A percentile compares a stretch with the other conserved stretches of the same genome.
Evolutionary conservation across 2,113 vertebrate genomes (phyloP).

Genomic region (Trachemys scripta): DNA sequence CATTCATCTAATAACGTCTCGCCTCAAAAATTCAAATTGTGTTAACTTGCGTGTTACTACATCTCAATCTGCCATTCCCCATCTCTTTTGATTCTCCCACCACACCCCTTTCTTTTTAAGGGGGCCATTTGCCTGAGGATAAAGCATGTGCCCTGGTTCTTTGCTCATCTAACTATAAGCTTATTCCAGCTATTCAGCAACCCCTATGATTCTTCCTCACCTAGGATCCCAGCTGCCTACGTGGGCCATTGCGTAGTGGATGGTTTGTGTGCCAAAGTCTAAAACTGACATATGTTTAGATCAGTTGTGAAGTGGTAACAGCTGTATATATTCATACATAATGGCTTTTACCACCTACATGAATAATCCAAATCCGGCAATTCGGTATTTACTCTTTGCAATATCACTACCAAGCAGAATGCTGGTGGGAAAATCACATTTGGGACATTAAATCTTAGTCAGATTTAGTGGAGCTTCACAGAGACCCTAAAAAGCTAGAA

Average conservation of each 20-base stretch:
- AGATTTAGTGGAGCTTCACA: not conserved
- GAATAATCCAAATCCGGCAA: slow-evolving; percentile 58
- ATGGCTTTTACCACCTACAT: slow-evolving; percentile 58
- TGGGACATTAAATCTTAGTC: slow-evolving; percentile 58
- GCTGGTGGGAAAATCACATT: slow-evolving; percentile 39
- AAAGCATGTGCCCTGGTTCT: not conserved
- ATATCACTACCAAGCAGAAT: slow-evolving; percentile 31
- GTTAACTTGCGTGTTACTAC: slow-evolving; percentile 9
- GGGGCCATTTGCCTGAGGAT: slow-evolving; percentile 1
- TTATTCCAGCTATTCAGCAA: slow-evolving; percentile 34
- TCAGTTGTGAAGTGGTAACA: slow-evolving; percentile 60
- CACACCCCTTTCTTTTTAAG: slow-evolving; percentile 11
- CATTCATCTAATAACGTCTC: not conserved
- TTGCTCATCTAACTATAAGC: slow-evolving; percentile 34
- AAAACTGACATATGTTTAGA: slow-evolving; percentile 64
- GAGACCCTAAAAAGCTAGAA: slow-evolving; percentile 45
- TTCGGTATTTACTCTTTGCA: slow-evolving; percentile 60
- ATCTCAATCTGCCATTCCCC: slow-evolving; percentile 7
- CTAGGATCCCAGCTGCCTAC: not conserved
- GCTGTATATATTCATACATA: slow-evolving; percentile 62
- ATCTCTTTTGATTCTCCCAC: slow-evolving; percentile 2
- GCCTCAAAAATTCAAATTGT: slow-evolving; percentile 35
- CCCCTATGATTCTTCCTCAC: slow-evolving; percentile 28
- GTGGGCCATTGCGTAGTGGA: slow-evolving; percentile 39
- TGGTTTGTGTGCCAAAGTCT: slow-evolving; percentile 49